Conservation (phyloP, 1,140 invertebrate species). For the Semibalanus balanoides region DNA sequence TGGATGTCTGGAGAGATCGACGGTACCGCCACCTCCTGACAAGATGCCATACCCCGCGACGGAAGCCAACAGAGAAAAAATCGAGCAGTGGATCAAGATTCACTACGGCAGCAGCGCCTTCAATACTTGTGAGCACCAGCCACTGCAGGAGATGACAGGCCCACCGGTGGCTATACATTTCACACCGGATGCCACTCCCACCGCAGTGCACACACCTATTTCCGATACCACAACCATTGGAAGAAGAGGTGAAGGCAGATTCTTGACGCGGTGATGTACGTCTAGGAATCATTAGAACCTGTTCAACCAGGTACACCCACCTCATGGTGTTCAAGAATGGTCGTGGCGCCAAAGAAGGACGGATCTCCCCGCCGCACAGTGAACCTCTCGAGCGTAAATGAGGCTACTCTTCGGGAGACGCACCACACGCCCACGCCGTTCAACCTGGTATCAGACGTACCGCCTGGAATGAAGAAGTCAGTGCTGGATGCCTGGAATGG, state of each 20-base stretch:
- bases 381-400: conserved; percentile 7
- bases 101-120: conserved; percentile 6
- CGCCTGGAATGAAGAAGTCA: conserved; percentile 5
- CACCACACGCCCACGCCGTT: conserved; percentile 11
- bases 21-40: too few species aligned
- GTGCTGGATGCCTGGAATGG: conserved; percentile 7
- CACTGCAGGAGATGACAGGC: conserved; percentile 7
- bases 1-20: too few species aligned
- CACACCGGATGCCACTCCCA: not conserved
- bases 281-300: conserved; percentile 9
- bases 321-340: conserved; percentile 8
- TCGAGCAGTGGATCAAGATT: conserved; percentile 8
- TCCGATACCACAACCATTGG: conserved; percentile 6
- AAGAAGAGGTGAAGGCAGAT: conserved; percentile 11
- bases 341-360: conserved; percentile 10
- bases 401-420: not conserved
- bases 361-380: conserved; percentile 6
- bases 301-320: conserved; percentile 7
- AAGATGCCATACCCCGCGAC: not conserved
- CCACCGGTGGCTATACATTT: conserved; percentile 1
- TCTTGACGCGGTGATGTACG: conserved; percentile 9
- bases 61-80: conserved; percentile 7
- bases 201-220: conserved; percentile 9
- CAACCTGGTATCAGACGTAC: conserved; percentile 6
- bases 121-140: conserved; percentile 5